Evolutionary conservation across 92 coral and sea anemone genomes (phyloP).

Genomic region (Epizoanthus illoricatus): DNA sequence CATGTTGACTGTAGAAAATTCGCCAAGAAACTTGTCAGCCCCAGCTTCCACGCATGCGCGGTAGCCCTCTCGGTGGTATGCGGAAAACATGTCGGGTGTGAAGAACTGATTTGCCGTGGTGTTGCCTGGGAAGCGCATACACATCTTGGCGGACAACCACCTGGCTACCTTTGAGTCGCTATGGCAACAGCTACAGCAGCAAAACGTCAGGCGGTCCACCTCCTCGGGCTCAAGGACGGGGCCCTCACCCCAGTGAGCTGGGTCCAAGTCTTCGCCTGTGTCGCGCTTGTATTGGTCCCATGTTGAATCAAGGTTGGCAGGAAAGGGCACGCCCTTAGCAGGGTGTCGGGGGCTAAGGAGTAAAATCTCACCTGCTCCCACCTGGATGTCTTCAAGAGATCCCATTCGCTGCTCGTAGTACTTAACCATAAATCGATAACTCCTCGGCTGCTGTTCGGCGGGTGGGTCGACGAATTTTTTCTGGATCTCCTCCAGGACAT

Average conservation of each 20-base stretch:
- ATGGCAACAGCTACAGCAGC: slow-evolving; percentile 86
- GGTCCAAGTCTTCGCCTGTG: slow-evolving; percentile 60
- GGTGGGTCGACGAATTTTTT: slow-evolving; percentile 58
- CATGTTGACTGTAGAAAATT: no score
- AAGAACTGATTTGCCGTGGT: slow-evolving; percentile 67
- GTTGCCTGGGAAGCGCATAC: slow-evolving; percentile 62
- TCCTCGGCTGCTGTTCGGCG: slow-evolving; percentile 60
- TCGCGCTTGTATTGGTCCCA: slow-evolving; percentile 71
- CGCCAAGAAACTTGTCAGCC: slow-evolving; percentile 49
- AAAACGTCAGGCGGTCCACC: slow-evolving; percentile 74
- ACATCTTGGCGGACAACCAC: slow-evolving; percentile 45
- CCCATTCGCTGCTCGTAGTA: slow-evolving; percentile 50
- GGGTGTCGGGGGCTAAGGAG: slow-evolving; percentile 80
- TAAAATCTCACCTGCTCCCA: slow-evolving; percentile 69
- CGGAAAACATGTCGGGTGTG: slow-evolving; percentile 62
- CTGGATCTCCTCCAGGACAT: slow-evolving; percentile 63
- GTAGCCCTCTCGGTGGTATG: slow-evolving; percentile 81
- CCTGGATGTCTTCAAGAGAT: slow-evolving; percentile 21
- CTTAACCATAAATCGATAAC: slow-evolving; percentile 68
- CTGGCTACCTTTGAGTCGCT: not conserved
- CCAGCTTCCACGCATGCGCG: slow-evolving; percentile 73
- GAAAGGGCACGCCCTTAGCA: slow-evolving; percentile 50
- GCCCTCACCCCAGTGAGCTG: slow-evolving; percentile 68
- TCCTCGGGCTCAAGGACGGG: slow-evolving; percentile 65
- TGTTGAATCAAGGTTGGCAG: slow-evolving; percentile 47